Conservation (phyloP, 2,113 vertebrate genomes). For the Cephalophus harveyi region DNA sequence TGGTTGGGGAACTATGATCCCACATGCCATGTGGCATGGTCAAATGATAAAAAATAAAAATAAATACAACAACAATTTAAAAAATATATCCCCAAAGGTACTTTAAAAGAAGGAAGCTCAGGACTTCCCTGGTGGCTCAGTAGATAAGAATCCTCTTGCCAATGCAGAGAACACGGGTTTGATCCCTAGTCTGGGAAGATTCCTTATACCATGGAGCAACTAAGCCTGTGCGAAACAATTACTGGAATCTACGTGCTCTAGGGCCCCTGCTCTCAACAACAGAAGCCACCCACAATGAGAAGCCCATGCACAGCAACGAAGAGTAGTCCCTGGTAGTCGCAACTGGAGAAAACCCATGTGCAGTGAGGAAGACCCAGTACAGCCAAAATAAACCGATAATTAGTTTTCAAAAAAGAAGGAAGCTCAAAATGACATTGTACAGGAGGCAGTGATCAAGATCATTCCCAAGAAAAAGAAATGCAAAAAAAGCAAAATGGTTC, state of each 20-base stretch:
- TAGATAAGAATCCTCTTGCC: neutral
- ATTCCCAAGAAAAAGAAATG: neutral
- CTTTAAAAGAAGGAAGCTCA: neutral
- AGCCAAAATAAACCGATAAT: neutral
- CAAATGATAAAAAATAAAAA: neutral
- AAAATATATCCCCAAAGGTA: neutral
- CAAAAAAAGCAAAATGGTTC: neutral
- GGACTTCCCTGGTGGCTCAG: neutral
- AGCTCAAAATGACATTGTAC: neutral
- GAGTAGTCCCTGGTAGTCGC: neutral
- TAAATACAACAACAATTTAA: neutral
- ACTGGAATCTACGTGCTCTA: neutral
- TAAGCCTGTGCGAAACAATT: neutral
- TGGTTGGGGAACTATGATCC: neutral
- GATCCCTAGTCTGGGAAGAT: neutral
- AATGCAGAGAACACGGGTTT: neutral
- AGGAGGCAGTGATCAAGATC: neutral
- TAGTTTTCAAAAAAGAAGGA: neutral
- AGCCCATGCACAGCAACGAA: neutral
- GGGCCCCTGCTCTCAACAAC: neutral
- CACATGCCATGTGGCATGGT: neutral
- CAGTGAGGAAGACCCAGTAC: neutral
- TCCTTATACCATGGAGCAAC: neutral
- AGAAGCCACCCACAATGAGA: neutral
- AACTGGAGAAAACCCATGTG: neutral